Evolutionary conservation across 2,888 invertebrate genomes (phyloP).

Genomic region (Tineola bisselliella): DNA sequence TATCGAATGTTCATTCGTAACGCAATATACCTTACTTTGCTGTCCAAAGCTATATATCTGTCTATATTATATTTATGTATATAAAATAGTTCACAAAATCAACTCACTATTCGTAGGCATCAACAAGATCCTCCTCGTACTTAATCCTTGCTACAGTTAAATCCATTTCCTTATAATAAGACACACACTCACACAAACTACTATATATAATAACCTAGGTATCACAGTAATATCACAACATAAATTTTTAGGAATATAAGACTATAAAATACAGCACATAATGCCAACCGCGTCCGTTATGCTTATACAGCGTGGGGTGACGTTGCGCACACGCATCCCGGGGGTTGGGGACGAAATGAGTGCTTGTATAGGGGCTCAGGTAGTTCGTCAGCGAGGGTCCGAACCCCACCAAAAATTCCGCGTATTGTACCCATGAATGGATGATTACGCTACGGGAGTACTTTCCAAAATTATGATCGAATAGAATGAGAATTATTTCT

Average conservation of each 20-base stretch:
- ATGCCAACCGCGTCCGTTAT: slow-evolving; percentile 5
- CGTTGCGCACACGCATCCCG: slow-evolving; percentile 44
- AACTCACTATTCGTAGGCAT: slow-evolving; percentile 29
- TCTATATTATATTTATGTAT: too few relatives aligned
- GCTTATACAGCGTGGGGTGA: slow-evolving; percentile 17
- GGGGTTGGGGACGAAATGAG: slow-evolving; percentile 32
- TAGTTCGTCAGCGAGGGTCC: slow-evolving; percentile 35
- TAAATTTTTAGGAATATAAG: slow-evolving; percentile 14
- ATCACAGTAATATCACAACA: slow-evolving; percentile 20
- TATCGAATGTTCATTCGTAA: too few relatives aligned
- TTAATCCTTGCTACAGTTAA: slow-evolving; percentile 47
- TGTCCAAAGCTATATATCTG: too few relatives aligned
- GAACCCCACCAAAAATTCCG: slow-evolving; percentile 38
- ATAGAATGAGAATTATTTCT: too few relatives aligned
- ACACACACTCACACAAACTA: slow-evolving; percentile 17
- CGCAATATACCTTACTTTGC: too few relatives aligned
- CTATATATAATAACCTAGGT: slow-evolving; percentile 19
- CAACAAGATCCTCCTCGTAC: slow-evolving; percentile 37
- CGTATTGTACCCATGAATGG: slow-evolving; percentile 27
- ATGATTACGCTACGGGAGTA: background rate
- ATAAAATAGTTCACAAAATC: background rate
- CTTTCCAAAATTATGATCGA: background rate
- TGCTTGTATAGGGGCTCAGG: slow-evolving; percentile 31
- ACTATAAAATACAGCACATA: background rate
- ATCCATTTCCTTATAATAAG: slow-evolving; percentile 37